Evolutionary conservation across 2,888 invertebrate genomes (phyloP).

Genomic region (Rhingia rostrata): DNA sequence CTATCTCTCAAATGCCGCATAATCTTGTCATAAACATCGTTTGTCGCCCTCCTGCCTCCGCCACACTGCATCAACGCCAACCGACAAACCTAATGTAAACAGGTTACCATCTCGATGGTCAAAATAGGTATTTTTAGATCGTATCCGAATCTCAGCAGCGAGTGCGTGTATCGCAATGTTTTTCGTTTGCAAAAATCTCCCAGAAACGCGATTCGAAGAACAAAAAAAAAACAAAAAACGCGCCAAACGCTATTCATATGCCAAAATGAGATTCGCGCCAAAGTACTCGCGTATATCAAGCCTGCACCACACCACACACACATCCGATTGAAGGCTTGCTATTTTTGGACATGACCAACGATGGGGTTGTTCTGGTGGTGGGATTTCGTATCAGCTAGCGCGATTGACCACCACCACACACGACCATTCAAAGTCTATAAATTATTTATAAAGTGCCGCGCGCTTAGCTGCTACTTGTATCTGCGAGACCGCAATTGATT

Average conservation of each 20-base stretch:
- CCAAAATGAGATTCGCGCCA: slow-evolving; percentile 70
- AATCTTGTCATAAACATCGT: slow-evolving; percentile 69
- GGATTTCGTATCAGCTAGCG: slow-evolving; percentile 25
- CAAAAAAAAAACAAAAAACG: slow-evolving; percentile 41
- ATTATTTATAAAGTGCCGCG: slow-evolving; percentile 72
- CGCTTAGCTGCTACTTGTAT: slow-evolving; percentile 57
- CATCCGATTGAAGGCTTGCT: slow-evolving; percentile 59
- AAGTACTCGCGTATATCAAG: slow-evolving; percentile 33
- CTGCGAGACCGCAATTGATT: slow-evolving; percentile 70
- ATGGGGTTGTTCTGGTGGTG: slow-evolving; percentile 70
- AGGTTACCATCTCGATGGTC: slow-evolving; percentile 61
- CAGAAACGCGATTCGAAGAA: slow-evolving; percentile 3
- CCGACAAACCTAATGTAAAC: slow-evolving; percentile 31
- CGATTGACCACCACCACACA: slow-evolving; percentile 65
- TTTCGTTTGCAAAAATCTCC: slow-evolving; percentile 36
- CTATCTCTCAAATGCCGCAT: slow-evolving; percentile 64
- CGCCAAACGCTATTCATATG: slow-evolving; percentile 57
- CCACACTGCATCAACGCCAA: neutral
- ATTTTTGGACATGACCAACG: slow-evolving; percentile 73
- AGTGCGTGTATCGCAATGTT: slow-evolving; percentile 46
- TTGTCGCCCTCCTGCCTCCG: slow-evolving; percentile 5
- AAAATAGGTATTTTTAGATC: slow-evolving; percentile 71
- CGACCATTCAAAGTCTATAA: slow-evolving; percentile 60
- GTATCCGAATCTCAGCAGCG: slow-evolving; percentile 19
- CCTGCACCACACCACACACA: slow-evolving; percentile 20